These are phyloP conservation scores for Macropis europaea DNA, from an alignment of 2,888 invertebrate genomes.

Conservation along the genomic window DNA sequence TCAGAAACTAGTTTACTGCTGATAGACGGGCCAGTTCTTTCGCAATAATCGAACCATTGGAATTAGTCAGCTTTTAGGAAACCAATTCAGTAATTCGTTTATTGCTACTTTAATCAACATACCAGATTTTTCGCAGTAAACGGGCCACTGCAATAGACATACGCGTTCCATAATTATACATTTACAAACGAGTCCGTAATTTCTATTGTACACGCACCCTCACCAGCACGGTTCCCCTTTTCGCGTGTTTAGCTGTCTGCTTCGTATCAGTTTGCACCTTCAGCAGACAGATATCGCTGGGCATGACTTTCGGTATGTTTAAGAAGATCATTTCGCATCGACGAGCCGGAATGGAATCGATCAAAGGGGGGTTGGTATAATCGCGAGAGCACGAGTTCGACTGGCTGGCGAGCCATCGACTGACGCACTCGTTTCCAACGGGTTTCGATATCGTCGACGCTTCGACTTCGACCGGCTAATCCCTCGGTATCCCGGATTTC, in stretches of 20 bases:
- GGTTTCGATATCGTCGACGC: constrained; percentile 47
- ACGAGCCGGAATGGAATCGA: not conserved
- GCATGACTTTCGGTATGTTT: constrained; percentile 22
- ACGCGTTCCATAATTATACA: too few species aligned
- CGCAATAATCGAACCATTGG: too few species aligned
- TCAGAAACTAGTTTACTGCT: too few species aligned
- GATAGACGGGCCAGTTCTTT: too few species aligned
- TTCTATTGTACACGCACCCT: not conserved
- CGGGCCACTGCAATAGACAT: too few species aligned
- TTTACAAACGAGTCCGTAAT: too few species aligned
- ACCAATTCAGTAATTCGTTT: too few species aligned
- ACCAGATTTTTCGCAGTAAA: too few species aligned
- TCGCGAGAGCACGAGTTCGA: constrained; percentile 2
- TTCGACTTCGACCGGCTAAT: constrained; percentile 40
- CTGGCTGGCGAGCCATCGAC: constrained; percentile 4
- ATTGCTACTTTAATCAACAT: too few species aligned
- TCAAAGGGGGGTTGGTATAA: not conserved
- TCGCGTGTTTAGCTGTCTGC: not conserved
- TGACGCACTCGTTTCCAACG: constrained; percentile 18
- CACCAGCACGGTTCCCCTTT: not conserved
- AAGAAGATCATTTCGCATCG: constrained; percentile 39
- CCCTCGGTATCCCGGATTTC: constrained; percentile 51
- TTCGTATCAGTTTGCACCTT: not conserved
- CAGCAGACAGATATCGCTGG: not conserved
- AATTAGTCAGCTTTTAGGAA: too few species aligned